Conservation (phyloP, 92 coral and sea anemone species). For the Phenganax marumi region DNA sequence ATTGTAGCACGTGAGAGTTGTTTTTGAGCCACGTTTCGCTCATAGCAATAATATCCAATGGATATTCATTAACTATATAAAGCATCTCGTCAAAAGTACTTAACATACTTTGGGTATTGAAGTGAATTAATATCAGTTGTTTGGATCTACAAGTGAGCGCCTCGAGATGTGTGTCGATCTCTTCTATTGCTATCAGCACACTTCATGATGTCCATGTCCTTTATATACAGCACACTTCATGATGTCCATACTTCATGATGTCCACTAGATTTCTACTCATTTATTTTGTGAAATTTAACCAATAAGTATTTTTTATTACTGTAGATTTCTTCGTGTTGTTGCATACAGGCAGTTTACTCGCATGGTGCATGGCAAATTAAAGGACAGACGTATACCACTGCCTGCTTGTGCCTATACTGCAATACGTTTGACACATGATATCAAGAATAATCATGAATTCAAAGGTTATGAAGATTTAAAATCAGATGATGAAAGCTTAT, state of each 20-base stretch:
- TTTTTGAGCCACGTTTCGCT: too few species aligned
- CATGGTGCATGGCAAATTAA: slow-evolving; percentile 14
- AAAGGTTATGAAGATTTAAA: slow-evolving; percentile 9
- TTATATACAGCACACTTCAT: too few species aligned
- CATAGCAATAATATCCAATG: too few species aligned
- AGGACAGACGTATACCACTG: slow-evolving; percentile 7
- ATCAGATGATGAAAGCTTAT: slow-evolving; percentile 8
- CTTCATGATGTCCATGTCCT: too few species aligned
- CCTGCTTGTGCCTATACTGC: slow-evolving; percentile 24
- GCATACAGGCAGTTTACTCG: slow-evolving; percentile 33
- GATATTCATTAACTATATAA: too few species aligned
- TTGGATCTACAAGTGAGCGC: slow-evolving; percentile 9
- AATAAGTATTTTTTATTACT: too few species aligned
- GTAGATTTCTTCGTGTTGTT: slow-evolving; percentile 13
- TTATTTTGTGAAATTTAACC: too few species aligned
- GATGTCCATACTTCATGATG: too few species aligned
- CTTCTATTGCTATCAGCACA: too few species aligned
- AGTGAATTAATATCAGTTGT: slow-evolving; percentile 43
- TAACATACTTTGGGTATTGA: slow-evolving; percentile 53
- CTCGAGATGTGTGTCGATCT: slow-evolving; percentile 10
- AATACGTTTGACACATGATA: neutral
- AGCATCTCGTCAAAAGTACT: too few species aligned
- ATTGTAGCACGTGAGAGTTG: too few species aligned
- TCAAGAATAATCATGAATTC: neutral
- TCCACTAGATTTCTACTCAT: too few species aligned